Evolutionary conservation across 2,113 vertebrate genomes (phyloP).

Genomic region (Sardina pilchardus): DNA sequence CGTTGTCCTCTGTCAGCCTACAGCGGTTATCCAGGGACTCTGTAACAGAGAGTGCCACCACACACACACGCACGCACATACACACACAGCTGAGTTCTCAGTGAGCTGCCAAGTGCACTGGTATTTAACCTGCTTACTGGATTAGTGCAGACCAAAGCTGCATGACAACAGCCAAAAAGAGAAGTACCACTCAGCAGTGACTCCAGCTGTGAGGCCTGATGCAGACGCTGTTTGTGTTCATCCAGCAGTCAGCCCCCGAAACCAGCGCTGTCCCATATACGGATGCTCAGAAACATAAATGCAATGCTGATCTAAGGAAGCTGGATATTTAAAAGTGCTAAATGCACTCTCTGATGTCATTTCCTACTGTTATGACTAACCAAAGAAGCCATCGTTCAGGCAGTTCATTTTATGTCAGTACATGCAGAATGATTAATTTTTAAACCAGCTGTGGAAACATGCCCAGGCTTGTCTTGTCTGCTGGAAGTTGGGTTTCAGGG

Average conservation of each 20-base stretch:
- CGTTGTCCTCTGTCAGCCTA: slow-evolving; percentile 48
- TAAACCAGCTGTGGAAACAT: background rate
- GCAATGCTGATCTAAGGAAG: background rate
- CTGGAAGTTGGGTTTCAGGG: background rate
- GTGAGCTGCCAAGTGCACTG: slow-evolving; percentile 44
- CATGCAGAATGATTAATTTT: background rate
- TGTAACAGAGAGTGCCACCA: slow-evolving; percentile 40
- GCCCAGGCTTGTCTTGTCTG: background rate
- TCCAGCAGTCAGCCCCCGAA: background rate
- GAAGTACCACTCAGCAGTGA: background rate
- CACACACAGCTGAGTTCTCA: slow-evolving; percentile 39
- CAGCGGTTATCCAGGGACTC: slow-evolving; percentile 41
- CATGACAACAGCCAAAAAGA: slow-evolving; percentile 27
- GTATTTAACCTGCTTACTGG: slow-evolving; percentile 50
- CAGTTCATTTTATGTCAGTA: background rate
- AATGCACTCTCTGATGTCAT: background rate
- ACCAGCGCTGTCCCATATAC: background rate
- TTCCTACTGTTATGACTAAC: background rate
- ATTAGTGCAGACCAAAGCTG: slow-evolving; percentile 43
- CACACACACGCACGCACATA: slow-evolving; percentile 19
- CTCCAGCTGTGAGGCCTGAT: background rate
- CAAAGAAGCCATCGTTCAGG: background rate
- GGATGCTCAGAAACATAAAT: background rate
- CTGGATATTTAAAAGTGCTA: too few species aligned
- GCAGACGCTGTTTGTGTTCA: background rate